Base-by-base conservation (phyloP, 2,888 invertebrate species). In the Melanchra persicariae region DNA sequence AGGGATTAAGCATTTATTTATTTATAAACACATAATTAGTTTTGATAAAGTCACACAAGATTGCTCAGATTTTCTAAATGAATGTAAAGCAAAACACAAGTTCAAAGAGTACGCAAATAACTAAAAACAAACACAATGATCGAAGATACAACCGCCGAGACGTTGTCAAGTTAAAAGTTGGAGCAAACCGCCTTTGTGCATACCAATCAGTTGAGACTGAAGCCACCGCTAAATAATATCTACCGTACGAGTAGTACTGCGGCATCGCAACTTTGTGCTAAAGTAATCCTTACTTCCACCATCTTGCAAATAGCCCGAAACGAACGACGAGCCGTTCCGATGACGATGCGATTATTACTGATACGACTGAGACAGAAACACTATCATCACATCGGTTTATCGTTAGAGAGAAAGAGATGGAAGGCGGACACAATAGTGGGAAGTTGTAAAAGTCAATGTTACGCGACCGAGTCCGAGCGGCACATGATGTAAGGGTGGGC, bases 371-470 rank as follows among this genome's bases (percentile, higher is more conserved):
- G 83, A 85, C 15, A 30, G 66, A 47, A 34, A 59, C 43, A 45
- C 22, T 78, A 60, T 78, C 75, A 78, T 60, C 43, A n/a, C 17
- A n/a, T 55, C 8, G 4, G n/a, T 19, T 58, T 59, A 51, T 22
- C 7, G 22, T 30, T n/a, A 1, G 74, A 26, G 68, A 30, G 47
- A 83, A 63, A 43, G 72, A 69, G 83, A 79, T 22, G 51, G 61
- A 54, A 58, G 2, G 57, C 54, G 43, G 45, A 79, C 61, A 65
- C 51, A 67, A 68, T 63, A 71, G 62, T 65, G 68, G 80, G 58
- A 74, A 79, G 81, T 83, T 83, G 77, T 85, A 80, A 85, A 83
- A 83, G 85, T 80, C 77, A 85, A 83, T 83, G 85, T 74, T 83
- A 85, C 70, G 77, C 81, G 74, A 75, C 74, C 54, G 79, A 72